Conservation (phyloP, 2,888 invertebrate genomes). For the Lochmaea capreae region DNA sequence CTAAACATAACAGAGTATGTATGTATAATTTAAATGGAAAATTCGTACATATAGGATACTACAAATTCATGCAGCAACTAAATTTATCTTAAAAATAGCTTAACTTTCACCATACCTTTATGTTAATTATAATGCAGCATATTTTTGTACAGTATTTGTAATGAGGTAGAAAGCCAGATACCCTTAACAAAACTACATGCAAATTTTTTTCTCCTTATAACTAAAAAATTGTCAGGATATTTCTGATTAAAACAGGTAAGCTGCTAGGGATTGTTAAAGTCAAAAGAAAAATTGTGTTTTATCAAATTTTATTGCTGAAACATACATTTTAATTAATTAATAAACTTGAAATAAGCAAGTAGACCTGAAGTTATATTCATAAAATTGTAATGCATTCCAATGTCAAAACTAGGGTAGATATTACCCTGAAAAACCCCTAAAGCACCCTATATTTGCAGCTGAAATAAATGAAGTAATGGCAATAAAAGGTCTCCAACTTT, state of each 20-base stretch:
- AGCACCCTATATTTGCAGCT: not conserved
- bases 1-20: not conserved
- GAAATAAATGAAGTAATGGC: not conserved
- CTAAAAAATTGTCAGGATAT: not conserved
- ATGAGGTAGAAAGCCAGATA: not conserved
- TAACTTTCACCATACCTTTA: constrained; percentile 2
- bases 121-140: not conserved
- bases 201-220: not conserved
- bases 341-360: too few species aligned
- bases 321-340: too few species aligned
- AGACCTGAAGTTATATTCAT: too few species aligned
- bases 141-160: not conserved
- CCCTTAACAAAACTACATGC: not conserved
- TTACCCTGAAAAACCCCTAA: not conserved
- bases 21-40: not conserved
- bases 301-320: too few species aligned
- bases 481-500: constrained; percentile 2
- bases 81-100: not conserved
- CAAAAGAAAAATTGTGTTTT: not conserved
- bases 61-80: not conserved
- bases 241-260: not conserved
- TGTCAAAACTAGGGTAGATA: not conserved
- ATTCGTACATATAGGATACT: not conserved
- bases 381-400: too few species aligned
- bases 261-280: not conserved